Conservation (phyloP, 2,113 vertebrate genomes). For the Colaptes auratus region DNA sequence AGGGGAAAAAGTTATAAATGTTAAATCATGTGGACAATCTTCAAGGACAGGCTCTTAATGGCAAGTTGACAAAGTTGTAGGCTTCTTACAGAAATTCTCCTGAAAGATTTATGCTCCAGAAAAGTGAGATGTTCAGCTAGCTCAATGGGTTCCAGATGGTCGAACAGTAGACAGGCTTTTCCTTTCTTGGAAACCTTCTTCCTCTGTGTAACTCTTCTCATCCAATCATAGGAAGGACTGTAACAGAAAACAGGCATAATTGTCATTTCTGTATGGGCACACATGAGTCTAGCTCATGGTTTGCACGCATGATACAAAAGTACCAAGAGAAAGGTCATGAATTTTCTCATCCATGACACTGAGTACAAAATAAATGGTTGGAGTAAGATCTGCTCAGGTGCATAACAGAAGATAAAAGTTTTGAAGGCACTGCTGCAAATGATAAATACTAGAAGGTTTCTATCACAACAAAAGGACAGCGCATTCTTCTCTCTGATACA, state of each 20-base stretch:
- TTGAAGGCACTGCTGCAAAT: neutral
- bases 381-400: neutral
- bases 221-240: slow-evolving; percentile 98
- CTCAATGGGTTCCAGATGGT: slow-evolving; percentile 96
- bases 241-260: slow-evolving; percentile 32
- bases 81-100: slow-evolving; percentile 92
- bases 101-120: slow-evolving; percentile 95
- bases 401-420: neutral
- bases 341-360: neutral
- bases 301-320: neutral
- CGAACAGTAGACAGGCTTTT: slow-evolving; percentile 95
- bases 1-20: neutral
- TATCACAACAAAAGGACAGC: neutral
- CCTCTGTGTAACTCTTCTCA: slow-evolving; percentile 95
- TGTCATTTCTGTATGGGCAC: neutral
- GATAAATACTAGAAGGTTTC: neutral
- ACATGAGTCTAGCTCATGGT: neutral
- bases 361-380: neutral
- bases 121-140: slow-evolving; percentile 98
- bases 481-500: neutral
- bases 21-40: neutral
- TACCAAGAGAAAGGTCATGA: neutral
- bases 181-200: slow-evolving; percentile 94
- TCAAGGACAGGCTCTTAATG: neutral
- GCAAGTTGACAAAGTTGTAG: slow-evolving; percentile 33